phyloP scores from a whole-genome alignment of 1,140 invertebrate species.

The Saxidomus purpurata region DNA sequence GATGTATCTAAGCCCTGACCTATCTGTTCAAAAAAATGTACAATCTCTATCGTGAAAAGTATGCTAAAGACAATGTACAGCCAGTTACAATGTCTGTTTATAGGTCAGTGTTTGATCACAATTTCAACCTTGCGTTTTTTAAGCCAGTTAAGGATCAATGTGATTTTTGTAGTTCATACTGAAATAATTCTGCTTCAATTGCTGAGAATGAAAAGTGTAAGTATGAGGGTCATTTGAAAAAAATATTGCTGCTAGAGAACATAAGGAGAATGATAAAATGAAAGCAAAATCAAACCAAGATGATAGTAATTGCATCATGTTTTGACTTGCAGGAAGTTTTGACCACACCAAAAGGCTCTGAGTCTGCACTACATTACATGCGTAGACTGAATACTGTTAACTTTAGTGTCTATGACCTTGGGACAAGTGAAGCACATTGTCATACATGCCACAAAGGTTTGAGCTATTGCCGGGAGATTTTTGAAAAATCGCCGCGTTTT shows the following conservation, averaged over 20 bases:
- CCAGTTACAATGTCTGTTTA: constrained; percentile 23
- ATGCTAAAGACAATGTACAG: background rate
- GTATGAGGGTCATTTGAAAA: constrained; percentile 35
- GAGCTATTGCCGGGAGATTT: too few species aligned
- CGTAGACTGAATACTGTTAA: constrained; percentile 44
- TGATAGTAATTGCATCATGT: constrained; percentile 8
- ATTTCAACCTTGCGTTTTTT: constrained; percentile 28
- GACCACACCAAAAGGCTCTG: constrained; percentile 32
- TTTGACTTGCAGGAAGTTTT: constrained; percentile 51
- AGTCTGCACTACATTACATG: constrained; percentile 16
- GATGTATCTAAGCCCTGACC: background rate
- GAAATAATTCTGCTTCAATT: background rate
- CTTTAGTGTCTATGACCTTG: constrained; percentile 35
- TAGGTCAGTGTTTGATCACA: constrained; percentile 29
- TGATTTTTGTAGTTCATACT: constrained; percentile 17
- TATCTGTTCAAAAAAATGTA: constrained; percentile 36
- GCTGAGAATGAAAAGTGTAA: background rate
- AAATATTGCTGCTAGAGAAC: constrained; percentile 6
- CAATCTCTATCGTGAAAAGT: background rate
- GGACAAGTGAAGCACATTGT: constrained; percentile 3
- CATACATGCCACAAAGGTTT: too few species aligned
- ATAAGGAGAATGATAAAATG: constrained; percentile 27
- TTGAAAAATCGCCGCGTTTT: too few species aligned
- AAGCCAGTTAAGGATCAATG: constrained; percentile 35
- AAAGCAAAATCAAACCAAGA: constrained; percentile 10